Evolutionary conservation across 2,797 vertebrate species (phyloP).

Genomic region (Loris lydekkerianus): DNA sequence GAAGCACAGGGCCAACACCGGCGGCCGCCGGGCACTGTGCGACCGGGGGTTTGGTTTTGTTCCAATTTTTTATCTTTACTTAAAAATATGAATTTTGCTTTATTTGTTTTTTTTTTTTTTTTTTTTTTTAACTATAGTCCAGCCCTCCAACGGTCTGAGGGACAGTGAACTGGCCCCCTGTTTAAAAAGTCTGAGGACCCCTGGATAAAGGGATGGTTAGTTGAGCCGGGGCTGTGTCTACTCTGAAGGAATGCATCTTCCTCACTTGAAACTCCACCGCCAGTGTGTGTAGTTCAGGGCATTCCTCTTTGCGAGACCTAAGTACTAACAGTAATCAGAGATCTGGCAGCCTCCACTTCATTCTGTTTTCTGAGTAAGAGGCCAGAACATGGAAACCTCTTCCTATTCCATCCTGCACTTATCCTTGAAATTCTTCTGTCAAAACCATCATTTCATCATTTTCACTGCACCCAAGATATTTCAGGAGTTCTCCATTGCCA

Average conservation of each 20-base stretch:
- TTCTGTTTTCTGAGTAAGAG: background rate
- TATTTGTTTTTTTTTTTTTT: no score
- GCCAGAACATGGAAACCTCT: background rate
- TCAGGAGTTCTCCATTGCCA: background rate
- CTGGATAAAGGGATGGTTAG: background rate
- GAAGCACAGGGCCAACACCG: no score
- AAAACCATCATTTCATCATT: constrained; percentile 16
- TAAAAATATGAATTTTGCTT: no score
- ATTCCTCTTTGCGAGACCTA: background rate
- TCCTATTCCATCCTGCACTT: background rate
- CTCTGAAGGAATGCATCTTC: background rate
- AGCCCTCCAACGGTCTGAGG: no score
- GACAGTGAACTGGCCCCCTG: no score
- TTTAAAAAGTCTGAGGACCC: background rate
- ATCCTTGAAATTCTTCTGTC: background rate
- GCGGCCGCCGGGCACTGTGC: no score
- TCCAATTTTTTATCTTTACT: no score
- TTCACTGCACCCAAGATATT: background rate
- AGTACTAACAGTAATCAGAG: background rate
- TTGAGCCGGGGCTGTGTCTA: background rate
- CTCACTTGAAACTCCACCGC: background rate
- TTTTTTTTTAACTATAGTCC: no score
- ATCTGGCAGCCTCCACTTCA: background rate
- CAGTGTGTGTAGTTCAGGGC: background rate
- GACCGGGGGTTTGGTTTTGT: no score